phyloP scores from a whole-genome alignment of 2,113 vertebrate genomes.

The Struthidea cinerea region DNA sequence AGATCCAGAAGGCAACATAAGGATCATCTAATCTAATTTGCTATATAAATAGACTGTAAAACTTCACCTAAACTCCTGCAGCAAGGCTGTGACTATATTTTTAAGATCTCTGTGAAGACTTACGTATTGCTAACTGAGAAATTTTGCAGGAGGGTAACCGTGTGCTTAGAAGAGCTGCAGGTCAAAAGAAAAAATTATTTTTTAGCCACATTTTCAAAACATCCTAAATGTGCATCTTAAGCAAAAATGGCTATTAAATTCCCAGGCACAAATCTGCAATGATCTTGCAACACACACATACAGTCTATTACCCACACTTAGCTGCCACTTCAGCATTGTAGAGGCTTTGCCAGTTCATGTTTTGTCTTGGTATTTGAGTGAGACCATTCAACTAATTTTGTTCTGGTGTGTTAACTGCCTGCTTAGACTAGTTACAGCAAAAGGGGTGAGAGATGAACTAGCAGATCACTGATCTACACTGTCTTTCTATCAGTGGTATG shows the following conservation, averaged over 20 bases:
- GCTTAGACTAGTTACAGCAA: neutral
- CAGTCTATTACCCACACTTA: neutral
- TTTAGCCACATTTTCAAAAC: neutral
- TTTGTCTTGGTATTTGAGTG: neutral
- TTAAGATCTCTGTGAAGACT: neutral
- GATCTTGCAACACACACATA: neutral
- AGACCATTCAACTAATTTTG: neutral
- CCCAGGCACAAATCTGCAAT: neutral
- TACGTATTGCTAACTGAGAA: neutral
- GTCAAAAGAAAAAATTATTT: neutral
- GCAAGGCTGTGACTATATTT: neutral
- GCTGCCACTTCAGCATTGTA: neutral
- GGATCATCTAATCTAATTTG: neutral
- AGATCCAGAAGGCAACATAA: neutral
- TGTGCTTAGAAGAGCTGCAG: neutral
- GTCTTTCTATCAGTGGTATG: neutral
- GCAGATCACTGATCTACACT: neutral
- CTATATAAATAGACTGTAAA: neutral
- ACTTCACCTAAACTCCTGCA: neutral
- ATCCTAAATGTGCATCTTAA: fast-evolving
- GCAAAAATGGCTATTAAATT: neutral
- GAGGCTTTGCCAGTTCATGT: neutral
- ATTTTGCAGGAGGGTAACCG: neutral
- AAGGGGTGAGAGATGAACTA: neutral
- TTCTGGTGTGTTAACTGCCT: neutral